Evolutionary conservation across 1,140 invertebrate genomes (phyloP).

Genomic region (Trinorchestia longiramus): DNA sequence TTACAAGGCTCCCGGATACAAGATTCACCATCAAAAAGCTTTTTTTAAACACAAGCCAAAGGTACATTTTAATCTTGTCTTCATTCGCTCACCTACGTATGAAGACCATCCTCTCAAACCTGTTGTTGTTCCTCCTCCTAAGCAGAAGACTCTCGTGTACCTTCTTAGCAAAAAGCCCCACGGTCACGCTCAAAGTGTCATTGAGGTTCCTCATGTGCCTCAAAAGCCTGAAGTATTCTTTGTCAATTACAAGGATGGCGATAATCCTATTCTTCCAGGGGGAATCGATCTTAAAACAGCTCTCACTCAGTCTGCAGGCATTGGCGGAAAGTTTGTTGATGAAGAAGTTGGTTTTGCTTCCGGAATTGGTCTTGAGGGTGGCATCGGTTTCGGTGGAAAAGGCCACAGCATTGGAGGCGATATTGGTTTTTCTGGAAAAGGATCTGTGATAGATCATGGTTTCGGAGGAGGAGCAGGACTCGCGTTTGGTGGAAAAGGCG

Average conservation of each 20-base stretch:
- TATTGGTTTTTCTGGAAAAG: background rate
- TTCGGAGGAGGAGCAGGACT: constrained; percentile 16
- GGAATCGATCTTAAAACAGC: constrained; percentile 58
- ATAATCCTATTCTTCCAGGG: constrained; percentile 57
- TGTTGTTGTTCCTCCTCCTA: constrained; percentile 62
- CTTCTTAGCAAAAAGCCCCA: constrained; percentile 60
- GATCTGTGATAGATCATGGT: background rate
- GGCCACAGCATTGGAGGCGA: background rate
- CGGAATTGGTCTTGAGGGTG: constrained; percentile 3
- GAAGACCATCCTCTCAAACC: constrained; percentile 51
- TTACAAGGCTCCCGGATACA: constrained; percentile 43
- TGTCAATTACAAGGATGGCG: constrained; percentile 57
- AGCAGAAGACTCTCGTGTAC: constrained; percentile 58
- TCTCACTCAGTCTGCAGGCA: constrained; percentile 20
- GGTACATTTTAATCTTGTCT: constrained; percentile 58
- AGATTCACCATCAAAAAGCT: constrained; percentile 36
- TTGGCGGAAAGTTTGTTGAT: constrained; percentile 24
- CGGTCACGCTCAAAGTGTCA: constrained; percentile 45
- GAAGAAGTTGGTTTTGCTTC: background rate
- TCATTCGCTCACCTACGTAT: constrained; percentile 48
- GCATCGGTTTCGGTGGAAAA: background rate
- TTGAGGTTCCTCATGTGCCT: constrained; percentile 56
- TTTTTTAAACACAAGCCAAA: constrained; percentile 45
- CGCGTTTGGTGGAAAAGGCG: background rate
- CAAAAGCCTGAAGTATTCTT: constrained; percentile 56